Percentiles rank a stretch among this genome's conserved stretches.
These are phyloP conservation scores for Castor canadensis DNA, from an alignment of 2,113 vertebrate species.

Conservation along the genomic window DNA sequence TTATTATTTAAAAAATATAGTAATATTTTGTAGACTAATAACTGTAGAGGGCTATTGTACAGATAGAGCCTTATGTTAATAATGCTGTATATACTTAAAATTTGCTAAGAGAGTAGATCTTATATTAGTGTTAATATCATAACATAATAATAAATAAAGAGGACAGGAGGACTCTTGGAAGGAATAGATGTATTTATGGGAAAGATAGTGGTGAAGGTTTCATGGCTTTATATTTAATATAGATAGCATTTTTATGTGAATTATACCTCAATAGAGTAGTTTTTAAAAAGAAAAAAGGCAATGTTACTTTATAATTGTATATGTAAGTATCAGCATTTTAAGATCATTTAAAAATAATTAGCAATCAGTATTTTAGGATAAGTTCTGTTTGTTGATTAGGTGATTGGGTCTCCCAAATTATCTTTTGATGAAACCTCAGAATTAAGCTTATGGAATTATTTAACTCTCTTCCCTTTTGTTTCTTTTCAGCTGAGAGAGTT, in stretches of 20 bases:
- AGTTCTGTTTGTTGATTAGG: not conserved
- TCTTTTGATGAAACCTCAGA: not conserved
- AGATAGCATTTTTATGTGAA: not conserved
- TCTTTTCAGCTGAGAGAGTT: not conserved
- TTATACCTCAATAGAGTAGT: not conserved
- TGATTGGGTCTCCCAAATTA: not conserved
- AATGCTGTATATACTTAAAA: no score
- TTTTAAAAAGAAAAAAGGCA: not conserved
- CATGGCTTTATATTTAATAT: not conserved
- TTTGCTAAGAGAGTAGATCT: no score
- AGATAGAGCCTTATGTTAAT: no score
- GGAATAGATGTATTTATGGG: no score
- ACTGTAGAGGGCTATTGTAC: no score
- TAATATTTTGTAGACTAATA: no score
- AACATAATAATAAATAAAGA: no score
- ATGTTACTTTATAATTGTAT: no score
- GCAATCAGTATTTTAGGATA: not conserved
- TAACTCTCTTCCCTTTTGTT: not conserved
- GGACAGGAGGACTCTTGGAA: no score
- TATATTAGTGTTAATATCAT: no score
- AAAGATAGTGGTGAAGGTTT: not conserved
- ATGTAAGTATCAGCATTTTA: not conserved
- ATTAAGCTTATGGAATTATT: not conserved
- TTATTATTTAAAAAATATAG: no score
- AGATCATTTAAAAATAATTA: not conserved